Evolutionary conservation across 2,888 invertebrate genomes (phyloP).

Genomic region (Sarcophaga carnaria): DNA sequence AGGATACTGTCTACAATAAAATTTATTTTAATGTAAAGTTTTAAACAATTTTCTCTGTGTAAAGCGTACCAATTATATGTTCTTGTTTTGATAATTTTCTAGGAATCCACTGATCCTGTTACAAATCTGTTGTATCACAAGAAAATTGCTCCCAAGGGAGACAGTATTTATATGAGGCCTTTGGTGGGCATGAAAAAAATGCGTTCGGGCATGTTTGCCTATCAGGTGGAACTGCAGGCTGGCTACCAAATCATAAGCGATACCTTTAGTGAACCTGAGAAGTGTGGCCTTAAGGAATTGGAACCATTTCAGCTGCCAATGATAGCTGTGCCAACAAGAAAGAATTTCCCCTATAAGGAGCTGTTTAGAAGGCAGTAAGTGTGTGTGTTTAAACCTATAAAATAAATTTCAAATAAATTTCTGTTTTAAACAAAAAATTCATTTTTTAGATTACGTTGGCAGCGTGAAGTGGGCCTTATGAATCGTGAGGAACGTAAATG

Average conservation of each 20-base stretch:
- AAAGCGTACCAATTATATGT: too few species aligned
- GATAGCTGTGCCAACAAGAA: conserved; percentile 83
- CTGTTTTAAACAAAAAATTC: neutral
- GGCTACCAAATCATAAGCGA: conserved; percentile 85
- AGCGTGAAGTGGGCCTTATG: conserved; percentile 84
- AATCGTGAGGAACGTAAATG: conserved; percentile 83
- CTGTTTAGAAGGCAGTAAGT: conserved; percentile 82
- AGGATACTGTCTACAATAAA: conserved; percentile 85
- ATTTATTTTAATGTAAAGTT: conserved; percentile 83
- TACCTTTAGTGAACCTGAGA: conserved; percentile 85
- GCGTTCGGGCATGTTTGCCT: conserved; percentile 84
- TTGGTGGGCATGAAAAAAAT: conserved; percentile 84
- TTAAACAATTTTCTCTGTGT: neutral
- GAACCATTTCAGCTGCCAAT: conserved; percentile 84
- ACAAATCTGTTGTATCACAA: conserved; percentile 83
- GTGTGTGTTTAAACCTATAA: conserved; percentile 35
- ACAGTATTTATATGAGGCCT: conserved; percentile 83
- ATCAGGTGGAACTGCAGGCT: conserved; percentile 84
- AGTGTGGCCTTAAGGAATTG: conserved; percentile 85
- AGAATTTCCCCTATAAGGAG: conserved; percentile 84
- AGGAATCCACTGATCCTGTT: conserved; percentile 83
- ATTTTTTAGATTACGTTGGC: conserved; percentile 83
- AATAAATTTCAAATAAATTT: neutral
- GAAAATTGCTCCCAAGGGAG: conserved; percentile 84
- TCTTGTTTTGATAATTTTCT: conserved; percentile 1